Percentiles rank a stretch among this genome's conserved stretches.
These are phyloP conservation scores for Chionodraco myersi DNA, from an alignment of 2,113 vertebrate genomes.

Conservation along the genomic window DNA sequence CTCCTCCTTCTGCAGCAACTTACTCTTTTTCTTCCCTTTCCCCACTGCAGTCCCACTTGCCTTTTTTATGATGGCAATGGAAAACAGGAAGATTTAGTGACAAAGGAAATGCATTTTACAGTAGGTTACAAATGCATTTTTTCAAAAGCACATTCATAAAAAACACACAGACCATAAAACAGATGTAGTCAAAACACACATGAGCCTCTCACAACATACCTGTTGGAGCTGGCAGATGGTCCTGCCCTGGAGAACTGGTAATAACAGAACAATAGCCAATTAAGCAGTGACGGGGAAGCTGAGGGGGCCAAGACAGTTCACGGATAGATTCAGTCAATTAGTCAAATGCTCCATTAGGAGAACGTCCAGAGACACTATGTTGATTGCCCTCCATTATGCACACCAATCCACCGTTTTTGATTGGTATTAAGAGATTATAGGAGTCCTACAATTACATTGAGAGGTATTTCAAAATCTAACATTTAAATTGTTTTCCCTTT, in stretches of 20 bases:
- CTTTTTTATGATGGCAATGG: slow-evolving; percentile 6
- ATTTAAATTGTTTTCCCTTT: not conserved
- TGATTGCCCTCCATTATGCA: slow-evolving; percentile 63
- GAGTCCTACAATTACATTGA: not conserved
- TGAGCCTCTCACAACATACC: slow-evolving; percentile 55
- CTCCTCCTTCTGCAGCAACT: slow-evolving; percentile 46
- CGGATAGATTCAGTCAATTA: slow-evolving; percentile 75
- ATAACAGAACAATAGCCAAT: slow-evolving; percentile 77
- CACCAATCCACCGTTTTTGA: slow-evolving; percentile 41
- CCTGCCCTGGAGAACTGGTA: slow-evolving; percentile 71
- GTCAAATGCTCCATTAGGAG: slow-evolving; percentile 69
- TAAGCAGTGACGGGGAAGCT: slow-evolving; percentile 65
- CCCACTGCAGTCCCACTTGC: not conserved
- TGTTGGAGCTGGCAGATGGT: slow-evolving; percentile 79
- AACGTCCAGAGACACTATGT: slow-evolving; percentile 59
- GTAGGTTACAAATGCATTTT: slow-evolving; percentile 4
- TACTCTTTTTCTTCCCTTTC: slow-evolving; percentile 19
- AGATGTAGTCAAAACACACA: slow-evolving; percentile 61
- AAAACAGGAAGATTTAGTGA: not conserved
- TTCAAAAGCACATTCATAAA: not conserved
- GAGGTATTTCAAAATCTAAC: slow-evolving; percentile 14
- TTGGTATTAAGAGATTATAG: slow-evolving; percentile 38
- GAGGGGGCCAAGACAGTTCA: slow-evolving; percentile 63
- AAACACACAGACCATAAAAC: slow-evolving; percentile 39
- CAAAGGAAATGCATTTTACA: not conserved